phyloP scores from a whole-genome alignment of 2,113 vertebrate species.

The Halcyon senegalensis region DNA sequence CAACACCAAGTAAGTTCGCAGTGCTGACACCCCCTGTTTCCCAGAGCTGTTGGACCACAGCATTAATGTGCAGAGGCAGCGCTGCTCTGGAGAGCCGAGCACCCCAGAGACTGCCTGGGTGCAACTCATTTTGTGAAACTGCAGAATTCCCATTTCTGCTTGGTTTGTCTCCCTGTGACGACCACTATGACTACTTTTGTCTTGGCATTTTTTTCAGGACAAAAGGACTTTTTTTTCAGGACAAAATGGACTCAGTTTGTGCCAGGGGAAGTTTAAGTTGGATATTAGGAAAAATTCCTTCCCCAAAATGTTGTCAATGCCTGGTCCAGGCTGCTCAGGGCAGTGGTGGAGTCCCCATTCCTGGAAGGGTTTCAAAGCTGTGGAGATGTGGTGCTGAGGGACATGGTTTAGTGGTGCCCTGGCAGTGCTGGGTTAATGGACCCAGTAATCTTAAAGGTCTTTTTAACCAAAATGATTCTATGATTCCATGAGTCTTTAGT shows the following conservation, averaged over 20 bases:
- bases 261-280: background rate
- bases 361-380: background rate
- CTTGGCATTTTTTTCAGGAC: background rate
- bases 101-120: background rate
- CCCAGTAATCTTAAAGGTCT: background rate
- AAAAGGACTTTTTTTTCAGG: background rate
- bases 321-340: background rate
- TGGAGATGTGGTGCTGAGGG: background rate
- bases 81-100: background rate
- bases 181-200: background rate
- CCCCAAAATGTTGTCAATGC: background rate
- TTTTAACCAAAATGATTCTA: background rate
- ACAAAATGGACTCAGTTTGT: background rate
- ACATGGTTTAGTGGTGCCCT: background rate
- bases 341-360: background rate
- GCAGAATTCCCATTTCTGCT: background rate
- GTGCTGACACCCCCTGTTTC: background rate
- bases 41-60: fast-evolving
- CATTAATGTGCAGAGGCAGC: background rate
- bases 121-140: background rate
- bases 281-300: background rate
- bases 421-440: background rate
- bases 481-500: background rate
- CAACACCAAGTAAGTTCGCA: slow-evolving; percentile 89
- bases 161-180: background rate